A percentile compares a stretch with the other conserved stretches of the same genome.
Conservation (phyloP, 1,140 invertebrate genomes). For the Drosophila ambigua region DNA sequence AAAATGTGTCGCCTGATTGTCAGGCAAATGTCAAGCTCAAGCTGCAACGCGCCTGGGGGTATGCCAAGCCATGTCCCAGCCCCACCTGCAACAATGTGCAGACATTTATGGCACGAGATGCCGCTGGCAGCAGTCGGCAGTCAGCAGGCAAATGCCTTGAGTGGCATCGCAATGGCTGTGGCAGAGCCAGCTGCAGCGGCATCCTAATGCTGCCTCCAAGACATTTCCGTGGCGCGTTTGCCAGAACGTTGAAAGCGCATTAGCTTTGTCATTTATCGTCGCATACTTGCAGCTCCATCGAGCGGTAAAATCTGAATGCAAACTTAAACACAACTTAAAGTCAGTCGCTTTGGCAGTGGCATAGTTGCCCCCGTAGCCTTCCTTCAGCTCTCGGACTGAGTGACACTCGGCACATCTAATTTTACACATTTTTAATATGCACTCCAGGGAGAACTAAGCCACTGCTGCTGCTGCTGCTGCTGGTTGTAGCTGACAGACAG, state of each 20-base stretch:
- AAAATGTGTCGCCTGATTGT: slow-evolving; percentile 54
- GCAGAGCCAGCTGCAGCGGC: neutral
- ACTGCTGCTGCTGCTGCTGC: slow-evolving; percentile 36
- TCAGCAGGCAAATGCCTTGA: slow-evolving; percentile 66
- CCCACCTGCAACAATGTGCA: slow-evolving; percentile 70
- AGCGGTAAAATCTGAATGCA: neutral
- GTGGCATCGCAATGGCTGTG: slow-evolving; percentile 44
- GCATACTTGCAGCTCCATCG: slow-evolving; percentile 50
- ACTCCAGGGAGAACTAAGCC: slow-evolving; percentile 24
- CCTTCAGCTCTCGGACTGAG: too few relatives aligned
- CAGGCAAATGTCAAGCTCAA: slow-evolving; percentile 61
- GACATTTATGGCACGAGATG: slow-evolving; percentile 74
- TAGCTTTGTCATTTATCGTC: slow-evolving; percentile 63
- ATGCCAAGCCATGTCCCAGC: slow-evolving; percentile 10
- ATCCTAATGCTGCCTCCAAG: slow-evolving; percentile 63
- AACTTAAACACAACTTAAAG: slow-evolving; percentile 25
- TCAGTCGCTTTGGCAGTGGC: neutral
- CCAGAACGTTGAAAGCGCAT: slow-evolving; percentile 52
- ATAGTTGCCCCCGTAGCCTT: neutral
- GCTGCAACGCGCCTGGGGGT: slow-evolving; percentile 25
- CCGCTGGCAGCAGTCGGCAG: slow-evolving; percentile 54
- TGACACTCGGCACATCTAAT: neutral
- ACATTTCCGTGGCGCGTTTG: slow-evolving; percentile 66
- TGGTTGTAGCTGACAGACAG: slow-evolving; percentile 49
- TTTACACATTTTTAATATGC: slow-evolving; percentile 31